Evolutionary conservation across 1,140 invertebrate species (phyloP), one percentile per base, ranked within the genome.

Genomic region (Pogonognathellus flavescens): DNA sequence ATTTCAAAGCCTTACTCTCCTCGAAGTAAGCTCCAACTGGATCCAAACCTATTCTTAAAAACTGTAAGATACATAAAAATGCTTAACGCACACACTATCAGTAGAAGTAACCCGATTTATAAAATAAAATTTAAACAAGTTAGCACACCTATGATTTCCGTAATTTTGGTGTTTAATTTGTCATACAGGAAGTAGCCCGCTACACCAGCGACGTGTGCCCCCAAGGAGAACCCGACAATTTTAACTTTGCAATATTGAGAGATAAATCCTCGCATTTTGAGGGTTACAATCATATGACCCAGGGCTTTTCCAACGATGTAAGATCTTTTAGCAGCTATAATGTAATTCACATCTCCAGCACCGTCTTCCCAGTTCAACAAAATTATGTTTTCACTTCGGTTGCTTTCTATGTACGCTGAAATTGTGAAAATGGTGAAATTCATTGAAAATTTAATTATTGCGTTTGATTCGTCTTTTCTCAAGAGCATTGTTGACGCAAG

Each of bases 201-300:
- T 55, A 89, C 87, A 11, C 89, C 89, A 20, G 82, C 83, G 0
- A 90, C 86, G 9, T 90, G 90, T 0, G 88, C 87, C 41, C 90
- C 90, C 14, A 90, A 60, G 22, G 87, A 88, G 82, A 89, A 90
- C 8, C 90, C 90, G 0, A 90, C 76, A n/a, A n/a, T n/a, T n/a
- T n/a, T n/a, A n/a, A n/a, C n/a, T n/a, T n/a, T n/a, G n/a, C n/a
- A n/a, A n/a, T n/a, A n/a, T n/a, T n/a, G n/a, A n/a, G n/a, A n/a
- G n/a, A n/a, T n/a, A n/a, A n/a, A n/a, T n/a, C n/a, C n/a, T n/a
- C n/a, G n/a, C n/a, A n/a, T n/a, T n/a, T n/a, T n/a, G n/a, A n/a
- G n/a, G n/a, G n/a, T n/a, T n/a, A n/a, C n/a, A n/a, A 50, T 16
- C 66, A 72, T 76, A 7, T 76, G 25, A 16, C 3, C 70, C 3